Conservation (phyloP, 2,888 invertebrate species). For the Caenorhabditis sp. region DNA sequence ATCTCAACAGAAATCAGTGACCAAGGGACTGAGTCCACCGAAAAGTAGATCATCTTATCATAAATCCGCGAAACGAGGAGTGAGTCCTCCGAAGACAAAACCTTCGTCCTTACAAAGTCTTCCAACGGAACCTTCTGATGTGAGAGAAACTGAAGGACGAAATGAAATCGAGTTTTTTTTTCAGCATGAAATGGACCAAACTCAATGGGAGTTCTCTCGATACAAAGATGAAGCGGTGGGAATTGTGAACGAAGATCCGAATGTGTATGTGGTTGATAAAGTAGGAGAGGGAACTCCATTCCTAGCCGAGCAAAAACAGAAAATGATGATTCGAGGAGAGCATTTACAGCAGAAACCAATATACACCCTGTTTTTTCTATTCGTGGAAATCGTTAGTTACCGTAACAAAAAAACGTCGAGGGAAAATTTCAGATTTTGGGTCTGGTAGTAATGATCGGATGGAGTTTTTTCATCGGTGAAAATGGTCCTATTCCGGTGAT, state of each 20-base stretch:
- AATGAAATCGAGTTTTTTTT: background rate
- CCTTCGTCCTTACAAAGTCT: background rate
- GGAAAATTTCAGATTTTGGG: constrained; percentile 26
- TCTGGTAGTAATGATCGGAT: constrained; percentile 26
- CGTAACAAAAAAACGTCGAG: background rate
- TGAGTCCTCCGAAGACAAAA: constrained; percentile 20
- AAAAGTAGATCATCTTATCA: constrained; percentile 20
- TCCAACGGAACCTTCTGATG: constrained; percentile 24
- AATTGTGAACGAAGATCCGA: constrained; percentile 31
- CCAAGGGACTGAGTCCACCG: constrained; percentile 26
- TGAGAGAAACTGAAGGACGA: background rate
- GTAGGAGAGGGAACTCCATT: constrained; percentile 55
- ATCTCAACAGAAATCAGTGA: constrained; percentile 27
- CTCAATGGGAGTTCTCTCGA: constrained; percentile 67
- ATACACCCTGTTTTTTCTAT: constrained; percentile 30
- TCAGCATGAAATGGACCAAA: constrained; percentile 55
- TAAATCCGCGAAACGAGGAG: background rate
- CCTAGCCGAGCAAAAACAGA: constrained; percentile 60
- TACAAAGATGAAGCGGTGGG: constrained; percentile 55
- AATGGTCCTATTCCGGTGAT: constrained; percentile 47
- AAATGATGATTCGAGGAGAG: constrained; percentile 60
- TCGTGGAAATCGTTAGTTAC: constrained; percentile 46
- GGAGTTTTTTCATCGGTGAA: constrained; percentile 19
- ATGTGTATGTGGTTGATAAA: constrained; percentile 30
- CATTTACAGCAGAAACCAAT: constrained; percentile 57